Percentiles rank a stretch among this genome's conserved stretches.
phyloP scores from a whole-genome alignment of 2,888 invertebrate genomes.

The Leptopterna dolabrata region DNA sequence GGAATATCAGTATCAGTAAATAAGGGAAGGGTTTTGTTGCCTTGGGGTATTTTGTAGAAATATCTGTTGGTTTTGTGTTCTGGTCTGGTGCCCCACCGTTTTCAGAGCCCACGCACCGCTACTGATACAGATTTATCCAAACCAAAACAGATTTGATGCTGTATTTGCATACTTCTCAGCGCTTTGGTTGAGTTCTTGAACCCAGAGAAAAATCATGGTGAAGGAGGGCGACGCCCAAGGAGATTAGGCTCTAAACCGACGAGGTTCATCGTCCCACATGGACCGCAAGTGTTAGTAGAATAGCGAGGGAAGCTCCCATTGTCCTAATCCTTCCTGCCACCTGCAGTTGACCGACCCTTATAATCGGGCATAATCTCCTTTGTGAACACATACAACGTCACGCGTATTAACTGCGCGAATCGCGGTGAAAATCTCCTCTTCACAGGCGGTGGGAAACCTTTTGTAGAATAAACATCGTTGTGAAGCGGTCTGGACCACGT shows the following conservation, averaged over 20 bases:
- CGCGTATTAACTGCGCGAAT: slow-evolving; percentile 23
- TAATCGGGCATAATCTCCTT: slow-evolving; percentile 37
- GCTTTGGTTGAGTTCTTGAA: too few species aligned
- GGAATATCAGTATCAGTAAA: too few species aligned
- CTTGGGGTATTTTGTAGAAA: too few species aligned
- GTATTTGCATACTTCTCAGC: too few species aligned
- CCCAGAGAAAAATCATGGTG: too few species aligned
- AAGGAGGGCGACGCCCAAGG: not conserved
- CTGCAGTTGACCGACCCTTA: slow-evolving; percentile 42
- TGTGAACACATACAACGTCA: slow-evolving; percentile 21
- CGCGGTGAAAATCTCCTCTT: not conserved
- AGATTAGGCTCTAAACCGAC: not conserved
- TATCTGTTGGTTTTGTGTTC: too few species aligned
- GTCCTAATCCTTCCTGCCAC: slow-evolving; percentile 25
- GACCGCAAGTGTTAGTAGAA: not conserved
- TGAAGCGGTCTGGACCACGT: not conserved
- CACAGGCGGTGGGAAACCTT: not conserved
- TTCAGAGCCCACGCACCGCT: too few species aligned
- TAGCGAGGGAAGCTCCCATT: not conserved
- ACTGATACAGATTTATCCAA: too few species aligned
- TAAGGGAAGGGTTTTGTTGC: too few species aligned
- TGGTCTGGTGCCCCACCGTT: too few species aligned
- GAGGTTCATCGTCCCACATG: not conserved
- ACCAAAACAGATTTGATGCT: too few species aligned
- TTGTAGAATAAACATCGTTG: not conserved